phyloP scores from a whole-genome alignment of 2,888 invertebrate species.

The Dryomyza anilis region DNA sequence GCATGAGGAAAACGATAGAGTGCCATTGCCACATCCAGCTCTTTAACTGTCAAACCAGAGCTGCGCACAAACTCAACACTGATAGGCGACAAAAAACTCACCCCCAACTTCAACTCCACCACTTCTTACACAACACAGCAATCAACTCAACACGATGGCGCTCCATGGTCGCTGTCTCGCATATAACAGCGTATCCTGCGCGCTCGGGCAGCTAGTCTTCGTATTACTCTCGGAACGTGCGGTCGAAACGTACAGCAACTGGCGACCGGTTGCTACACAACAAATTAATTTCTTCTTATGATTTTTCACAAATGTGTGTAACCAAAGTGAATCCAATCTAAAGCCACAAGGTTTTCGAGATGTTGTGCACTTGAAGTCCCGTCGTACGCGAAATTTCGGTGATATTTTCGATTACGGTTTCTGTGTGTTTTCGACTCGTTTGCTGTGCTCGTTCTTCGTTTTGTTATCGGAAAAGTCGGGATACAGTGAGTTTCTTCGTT shows the following conservation, averaged over 20 bases:
- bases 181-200: conserved; percentile 13
- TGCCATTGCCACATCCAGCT: neutral
- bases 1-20: neutral
- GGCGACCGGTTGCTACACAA: neutral
- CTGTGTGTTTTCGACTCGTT: neutral
- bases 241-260: neutral
- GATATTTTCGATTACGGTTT: neutral
- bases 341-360: too few relatives aligned
- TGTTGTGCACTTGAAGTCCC: too few relatives aligned
- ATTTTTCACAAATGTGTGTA: neutral
- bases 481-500: conserved; percentile 11
- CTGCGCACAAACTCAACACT: conserved; percentile 10
- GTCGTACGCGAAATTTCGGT: neutral
- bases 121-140: neutral
- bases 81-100: neutral
- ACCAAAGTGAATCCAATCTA: neutral
- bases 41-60: neutral
- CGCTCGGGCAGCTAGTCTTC: conserved; percentile 20
- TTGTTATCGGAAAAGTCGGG: conserved; percentile 15
- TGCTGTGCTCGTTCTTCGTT: conserved; percentile 6
- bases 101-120: too few relatives aligned
- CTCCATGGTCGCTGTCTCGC: neutral
- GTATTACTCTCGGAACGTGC: conserved; percentile 12
- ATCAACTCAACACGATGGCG: neutral
- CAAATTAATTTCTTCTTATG: neutral